These are phyloP conservation scores for Watsonalla binaria DNA, from an alignment of 2,888 invertebrate genomes.

Conservation along the genomic window DNA sequence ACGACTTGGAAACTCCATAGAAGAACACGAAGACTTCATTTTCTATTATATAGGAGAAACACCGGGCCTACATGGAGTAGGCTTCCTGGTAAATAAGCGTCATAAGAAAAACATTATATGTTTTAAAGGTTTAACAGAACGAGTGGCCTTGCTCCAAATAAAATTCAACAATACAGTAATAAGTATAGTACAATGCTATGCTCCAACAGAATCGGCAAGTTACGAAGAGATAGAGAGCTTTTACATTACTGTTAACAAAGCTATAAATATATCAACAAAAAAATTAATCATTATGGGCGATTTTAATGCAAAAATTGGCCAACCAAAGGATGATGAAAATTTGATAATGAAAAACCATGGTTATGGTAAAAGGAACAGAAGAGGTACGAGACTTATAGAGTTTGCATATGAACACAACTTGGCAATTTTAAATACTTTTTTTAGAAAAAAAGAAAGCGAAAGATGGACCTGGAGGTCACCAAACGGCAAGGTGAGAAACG, in stretches of 20 bases:
- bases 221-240: slow-evolving; percentile 13
- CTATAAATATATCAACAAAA: slow-evolving; percentile 8
- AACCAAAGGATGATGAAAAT: not conserved
- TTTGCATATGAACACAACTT: slow-evolving; percentile 8
- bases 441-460: slow-evolving; percentile 2
- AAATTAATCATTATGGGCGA: slow-evolving; percentile 14
- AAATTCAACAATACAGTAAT: not conserved
- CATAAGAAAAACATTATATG: slow-evolving; percentile 9
- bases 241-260: slow-evolving; percentile 10
- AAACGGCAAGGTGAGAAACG: not conserved
- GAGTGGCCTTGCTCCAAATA: slow-evolving; percentile 9
- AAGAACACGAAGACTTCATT: slow-evolving; percentile 10
- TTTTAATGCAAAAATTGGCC: slow-evolving; percentile 7
- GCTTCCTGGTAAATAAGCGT: slow-evolving; percentile 10
- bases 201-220: slow-evolving; percentile 13
- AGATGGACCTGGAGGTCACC: not conserved
- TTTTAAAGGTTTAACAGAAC: slow-evolving; percentile 9
- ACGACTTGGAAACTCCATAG: slow-evolving; percentile 7
- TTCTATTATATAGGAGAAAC: slow-evolving; percentile 7
- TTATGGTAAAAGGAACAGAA: slow-evolving; percentile 4
- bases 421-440: slow-evolving; percentile 6
- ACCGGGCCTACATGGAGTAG: slow-evolving; percentile 11
- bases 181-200: slow-evolving; percentile 15
- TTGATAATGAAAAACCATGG: not conserved
- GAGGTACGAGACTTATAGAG: slow-evolving; percentile 5